A percentile compares a stretch with the other conserved stretches of the same genome.
These are phyloP conservation scores for Glyphotaelius pellucidus DNA, from an alignment of 2,888 invertebrate species.

Conservation along the genomic window DNA sequence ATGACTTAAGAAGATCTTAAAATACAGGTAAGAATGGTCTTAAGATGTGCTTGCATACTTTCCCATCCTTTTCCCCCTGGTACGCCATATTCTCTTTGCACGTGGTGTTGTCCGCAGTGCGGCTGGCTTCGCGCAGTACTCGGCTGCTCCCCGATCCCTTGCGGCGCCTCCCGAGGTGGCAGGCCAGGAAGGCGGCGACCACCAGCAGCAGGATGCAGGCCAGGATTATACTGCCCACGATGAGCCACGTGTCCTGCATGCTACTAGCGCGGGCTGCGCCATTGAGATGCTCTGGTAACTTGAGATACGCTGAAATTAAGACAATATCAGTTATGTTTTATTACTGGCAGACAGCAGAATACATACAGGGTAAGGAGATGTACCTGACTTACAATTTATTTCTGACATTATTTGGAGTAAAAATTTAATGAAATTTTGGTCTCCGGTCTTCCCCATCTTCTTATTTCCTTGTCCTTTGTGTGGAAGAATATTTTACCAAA, in stretches of 20 bases:
- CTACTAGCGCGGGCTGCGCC: constrained; percentile 74
- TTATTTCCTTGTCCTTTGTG: too few species aligned
- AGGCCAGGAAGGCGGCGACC: constrained; percentile 76
- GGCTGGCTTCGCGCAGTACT: constrained; percentile 66
- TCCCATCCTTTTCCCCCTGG: constrained; percentile 74
- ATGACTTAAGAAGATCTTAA: neutral
- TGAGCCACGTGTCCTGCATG: constrained; percentile 79
- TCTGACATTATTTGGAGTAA: too few species aligned
- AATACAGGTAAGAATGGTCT: neutral
- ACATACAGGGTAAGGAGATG: too few species aligned
- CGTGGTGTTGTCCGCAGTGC: constrained; percentile 69
- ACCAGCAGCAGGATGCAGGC: constrained; percentile 79
- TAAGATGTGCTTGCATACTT: constrained; percentile 68
- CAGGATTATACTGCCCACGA: constrained; percentile 80
- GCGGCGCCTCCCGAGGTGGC: constrained; percentile 69
- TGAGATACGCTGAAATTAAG: constrained; percentile 80
- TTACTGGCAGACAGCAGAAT: neutral
- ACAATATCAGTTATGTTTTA: neutral
- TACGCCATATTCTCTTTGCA: constrained; percentile 70
- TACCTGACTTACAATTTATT: too few species aligned
- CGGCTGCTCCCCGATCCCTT: constrained; percentile 66
- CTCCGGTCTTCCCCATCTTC: too few species aligned
- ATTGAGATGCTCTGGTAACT: constrained; percentile 79
- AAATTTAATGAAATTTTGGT: too few species aligned
- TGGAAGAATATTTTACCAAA: too few species aligned